Base-by-base conservation (phyloP, 2,888 invertebrate species). In the Apotomis turbidana region DNA sequence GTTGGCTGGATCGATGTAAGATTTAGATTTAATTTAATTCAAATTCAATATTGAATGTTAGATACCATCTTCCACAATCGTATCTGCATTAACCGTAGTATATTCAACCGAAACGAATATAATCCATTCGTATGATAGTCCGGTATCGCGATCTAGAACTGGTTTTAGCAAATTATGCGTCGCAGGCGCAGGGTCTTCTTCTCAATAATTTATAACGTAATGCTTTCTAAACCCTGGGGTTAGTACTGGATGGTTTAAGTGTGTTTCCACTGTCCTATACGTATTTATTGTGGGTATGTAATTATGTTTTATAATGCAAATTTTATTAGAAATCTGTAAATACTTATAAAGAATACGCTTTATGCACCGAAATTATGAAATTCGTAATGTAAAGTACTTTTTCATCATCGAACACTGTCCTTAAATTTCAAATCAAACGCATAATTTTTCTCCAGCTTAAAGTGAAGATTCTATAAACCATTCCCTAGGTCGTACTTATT, bases 161-260 rank as follows among this genome's bases (percentile, higher is more conserved):
- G 87, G 90, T 90, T 89, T 77, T 76, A 82, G 85, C 81, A 87
- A 89, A 89, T 89, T 87, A 87, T 85, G 83, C 85, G 83, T 85
- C 85, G 84, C 83, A 84, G 83, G 85, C 83, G 85, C 83, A 84
- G 86, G 83, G 79, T 87, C 90, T 84, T 87, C 87, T 85, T 80
- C 78, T 82, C 79, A 82, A 86, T 89, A 87, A 89, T 88, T 90
- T 89, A 89, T 85, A 83, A 81, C 81, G 80, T 82, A 74, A 82
- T 83, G 87, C 86, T 89, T 89, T 89, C 89, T 88, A 89, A 86
- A 84, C 81, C 81, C 83, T 82, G 82, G 78, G 79, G 79, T 83
- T 84, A 83, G 78, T 78, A 76, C 74, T 76, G 75, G 70, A 75
- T 74, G 63, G 72, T 63, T 46, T 58, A 58, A 62, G 58, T 63